Conservation (phyloP, 2,797 vertebrate species). For the Sebastes alutus region DNA sequence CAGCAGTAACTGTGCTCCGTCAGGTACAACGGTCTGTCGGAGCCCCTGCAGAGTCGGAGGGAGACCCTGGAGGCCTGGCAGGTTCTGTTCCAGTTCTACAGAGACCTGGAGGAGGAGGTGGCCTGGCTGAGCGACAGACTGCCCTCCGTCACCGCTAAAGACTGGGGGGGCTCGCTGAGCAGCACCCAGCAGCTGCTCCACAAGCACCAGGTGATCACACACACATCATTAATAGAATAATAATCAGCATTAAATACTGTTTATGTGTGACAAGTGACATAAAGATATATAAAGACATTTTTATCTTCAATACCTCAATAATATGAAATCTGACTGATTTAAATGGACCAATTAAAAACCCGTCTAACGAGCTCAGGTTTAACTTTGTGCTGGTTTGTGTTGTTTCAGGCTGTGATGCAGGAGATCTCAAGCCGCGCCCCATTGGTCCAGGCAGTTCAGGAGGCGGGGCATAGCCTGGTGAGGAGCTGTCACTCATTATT, state of each 20-base stretch:
- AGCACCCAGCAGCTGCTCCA: constrained; percentile 81
- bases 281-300: not conserved
- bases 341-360: not conserved
- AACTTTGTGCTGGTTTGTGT: not conserved
- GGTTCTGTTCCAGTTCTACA: constrained; percentile 87
- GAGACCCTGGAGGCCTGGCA: constrained; percentile 84
- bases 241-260: too few relatives aligned
- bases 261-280: too few relatives aligned
- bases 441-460: constrained; percentile 83
- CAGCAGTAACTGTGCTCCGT: not conserved
- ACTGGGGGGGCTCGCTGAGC: constrained; percentile 82
- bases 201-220: constrained; percentile 85
- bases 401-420: constrained; percentile 83
- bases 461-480: constrained; percentile 85
- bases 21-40: constrained; percentile 85
- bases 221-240: not conserved
- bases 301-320: not conserved
- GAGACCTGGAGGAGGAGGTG: constrained; percentile 87
- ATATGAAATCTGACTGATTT: too few relatives aligned
- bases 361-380: not conserved
- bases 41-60: constrained; percentile 81
- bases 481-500: not conserved
- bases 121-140: constrained; percentile 87
- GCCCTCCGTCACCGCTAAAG: constrained; percentile 73
- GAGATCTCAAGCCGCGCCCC: constrained; percentile 84